Conservation (phyloP, 2,113 vertebrate genomes). For the Epinephelus lanceolatus region DNA sequence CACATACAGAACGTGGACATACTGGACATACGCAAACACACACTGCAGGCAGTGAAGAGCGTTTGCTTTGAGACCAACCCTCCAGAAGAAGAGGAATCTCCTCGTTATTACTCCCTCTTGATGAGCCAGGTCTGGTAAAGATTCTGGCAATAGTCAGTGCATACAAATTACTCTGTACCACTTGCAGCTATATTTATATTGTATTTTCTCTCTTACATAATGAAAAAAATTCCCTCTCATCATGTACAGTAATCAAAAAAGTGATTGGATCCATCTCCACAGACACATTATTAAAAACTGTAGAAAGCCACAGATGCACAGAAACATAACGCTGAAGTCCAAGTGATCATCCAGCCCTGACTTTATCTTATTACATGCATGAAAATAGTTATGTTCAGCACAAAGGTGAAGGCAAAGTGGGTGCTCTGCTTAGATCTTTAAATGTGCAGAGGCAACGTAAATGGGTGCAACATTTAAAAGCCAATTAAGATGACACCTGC, state of each 20-base stretch:
- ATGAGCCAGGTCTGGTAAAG: conserved; percentile 19
- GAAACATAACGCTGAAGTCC: neutral
- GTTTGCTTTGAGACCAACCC: conserved; percentile 19
- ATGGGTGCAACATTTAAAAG: conserved; percentile 20
- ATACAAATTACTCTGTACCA: neutral
- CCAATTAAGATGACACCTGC: conserved; percentile 12
- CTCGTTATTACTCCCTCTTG: conserved; percentile 2
- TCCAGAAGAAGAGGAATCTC: conserved; percentile 23
- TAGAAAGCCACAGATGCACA: neutral
- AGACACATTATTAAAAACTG: neutral
- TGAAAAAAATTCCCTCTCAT: conserved; percentile 32
- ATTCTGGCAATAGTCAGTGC: conserved; percentile 23
- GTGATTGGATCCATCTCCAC: neutral
- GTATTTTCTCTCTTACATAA: conserved; percentile 44
- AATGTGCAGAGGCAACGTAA: neutral
- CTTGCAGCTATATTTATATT: neutral
- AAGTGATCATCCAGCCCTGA: conserved; percentile 8
- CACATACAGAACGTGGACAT: conserved; percentile 9
- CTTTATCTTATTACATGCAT: conserved; percentile 32
- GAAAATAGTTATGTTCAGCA: conserved; percentile 53
- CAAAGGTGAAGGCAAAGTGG: conserved; percentile 31
- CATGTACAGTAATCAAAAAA: conserved; percentile 7
- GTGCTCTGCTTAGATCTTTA: neutral
- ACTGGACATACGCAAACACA: conserved; percentile 25
- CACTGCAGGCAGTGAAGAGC: conserved; percentile 8